Base-by-base conservation (phyloP, 2,113 vertebrate genomes). In the Pedetes capensis region DNA sequence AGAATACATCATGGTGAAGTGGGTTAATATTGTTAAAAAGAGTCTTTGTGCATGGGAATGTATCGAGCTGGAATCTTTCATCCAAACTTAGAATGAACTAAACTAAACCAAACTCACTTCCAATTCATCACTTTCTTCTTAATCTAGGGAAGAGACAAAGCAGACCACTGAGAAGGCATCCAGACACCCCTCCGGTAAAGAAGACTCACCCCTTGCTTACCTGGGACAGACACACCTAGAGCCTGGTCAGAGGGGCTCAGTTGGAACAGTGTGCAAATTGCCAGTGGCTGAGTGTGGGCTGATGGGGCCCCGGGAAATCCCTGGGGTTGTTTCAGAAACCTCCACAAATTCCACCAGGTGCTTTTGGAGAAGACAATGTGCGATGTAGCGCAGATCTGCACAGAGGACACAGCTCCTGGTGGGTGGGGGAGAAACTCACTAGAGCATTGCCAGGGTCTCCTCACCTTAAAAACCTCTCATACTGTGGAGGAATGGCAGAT, bases 191-290 rank as follows among this genome's bases (percentile, higher is more conserved):
- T 29, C 17, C 34, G 44, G 22, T 78, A 11, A 32, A 37, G 42
- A 51, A 17, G 23, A 5, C 5, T 23, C 32, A 17, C 13, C 25
- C 3, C 51, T 32, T 3, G 27, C 25, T 29, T 61, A 8, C 27
- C 25, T 27, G 55, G 32, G 25, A 49, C 11, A 29, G 66, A 9
- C 32, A 3, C 25, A 32, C 8, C 11, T 49, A 47, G 39, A 39
- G 16, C 14, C 3, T 1, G 12, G 11, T 11, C 29, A 53, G 8
- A 82, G 61, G 7, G 16, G 44, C 81, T 27, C 12, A 17, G 34
- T 5, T n/a, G 9, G 32, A 1, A 8, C 6, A 22, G 37, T 29
- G 37, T 18, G 20, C 2, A 1, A 3, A 9, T 10, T 16, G 44
- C 32, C 13, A 3, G 5, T n/a, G 20, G 18, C 80, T 64, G 10